A percentile compares a stretch with the other conserved stretches of the same genome.
Conservation (phyloP, 2,888 invertebrate species). For the Papilio demoleus region DNA sequence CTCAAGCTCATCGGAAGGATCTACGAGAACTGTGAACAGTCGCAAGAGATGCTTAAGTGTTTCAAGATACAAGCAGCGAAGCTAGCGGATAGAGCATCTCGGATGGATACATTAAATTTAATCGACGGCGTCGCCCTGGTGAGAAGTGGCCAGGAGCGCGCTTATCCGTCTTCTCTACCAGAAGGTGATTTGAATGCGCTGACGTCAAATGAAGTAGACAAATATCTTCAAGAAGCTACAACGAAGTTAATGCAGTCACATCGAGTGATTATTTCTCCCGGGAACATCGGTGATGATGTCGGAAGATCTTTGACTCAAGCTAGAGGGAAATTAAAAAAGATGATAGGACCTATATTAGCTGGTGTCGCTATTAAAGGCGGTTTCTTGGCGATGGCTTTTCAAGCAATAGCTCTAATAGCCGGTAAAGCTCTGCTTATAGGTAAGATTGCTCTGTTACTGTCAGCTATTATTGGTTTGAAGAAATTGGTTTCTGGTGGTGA, state of each 20-base stretch:
- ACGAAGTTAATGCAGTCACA: slow-evolving; percentile 85
- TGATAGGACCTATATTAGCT: slow-evolving; percentile 86
- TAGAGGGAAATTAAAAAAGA: slow-evolving; percentile 85
- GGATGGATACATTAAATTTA: slow-evolving; percentile 84
- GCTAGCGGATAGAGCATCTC: slow-evolving; percentile 85
- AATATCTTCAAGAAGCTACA: slow-evolving; percentile 81
- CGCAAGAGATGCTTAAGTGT: slow-evolving; percentile 87
- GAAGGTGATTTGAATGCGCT: slow-evolving; percentile 85
- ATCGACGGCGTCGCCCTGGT: slow-evolving; percentile 85
- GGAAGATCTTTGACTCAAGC: slow-evolving; percentile 81
- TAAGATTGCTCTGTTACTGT: slow-evolving; percentile 91
- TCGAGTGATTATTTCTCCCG: slow-evolving; percentile 80
- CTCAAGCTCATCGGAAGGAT: slow-evolving; percentile 80
- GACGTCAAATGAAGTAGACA: slow-evolving; percentile 84
- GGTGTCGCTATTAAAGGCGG: slow-evolving; percentile 88
- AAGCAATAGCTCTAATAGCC: slow-evolving; percentile 89
- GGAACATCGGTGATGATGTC: slow-evolving; percentile 69
- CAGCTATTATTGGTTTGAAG: slow-evolving; percentile 91
- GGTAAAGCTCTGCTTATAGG: slow-evolving; percentile 92
- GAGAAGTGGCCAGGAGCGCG: slow-evolving; percentile 73
- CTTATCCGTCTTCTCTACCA: slow-evolving; percentile 78
- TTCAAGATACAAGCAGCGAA: slow-evolving; percentile 88
- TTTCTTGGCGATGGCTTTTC: slow-evolving; percentile 89
- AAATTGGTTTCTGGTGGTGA: slow-evolving; percentile 87
- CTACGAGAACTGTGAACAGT: slow-evolving; percentile 85